phyloP scores from a whole-genome alignment of 2,888 invertebrate genomes.

The Andrena haemorrhoa region DNA sequence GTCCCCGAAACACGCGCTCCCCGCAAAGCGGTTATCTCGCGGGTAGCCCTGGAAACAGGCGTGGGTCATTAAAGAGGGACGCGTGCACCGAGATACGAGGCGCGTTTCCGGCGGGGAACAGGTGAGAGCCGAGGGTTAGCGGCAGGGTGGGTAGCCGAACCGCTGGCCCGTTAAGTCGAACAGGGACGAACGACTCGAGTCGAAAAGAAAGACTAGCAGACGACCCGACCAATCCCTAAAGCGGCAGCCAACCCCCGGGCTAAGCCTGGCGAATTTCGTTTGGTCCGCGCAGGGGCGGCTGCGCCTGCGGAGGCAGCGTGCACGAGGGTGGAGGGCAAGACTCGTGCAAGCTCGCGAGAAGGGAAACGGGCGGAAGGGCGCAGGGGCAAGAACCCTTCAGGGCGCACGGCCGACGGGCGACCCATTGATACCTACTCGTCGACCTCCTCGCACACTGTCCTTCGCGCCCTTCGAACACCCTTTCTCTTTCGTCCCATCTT shows the following conservation, averaged over 20 bases:
- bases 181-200: conserved; percentile 29
- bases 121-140: conserved; percentile 62
- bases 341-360: conserved; percentile 41
- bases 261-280: conserved; percentile 73
- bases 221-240: conserved; percentile 58
- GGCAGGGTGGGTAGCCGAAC: conserved; percentile 41
- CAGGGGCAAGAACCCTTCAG: conserved; percentile 63
- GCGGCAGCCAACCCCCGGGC: conserved; percentile 73
- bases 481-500: conserved; percentile 42
- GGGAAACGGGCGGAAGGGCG: conserved; percentile 30
- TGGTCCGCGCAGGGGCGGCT: conserved; percentile 70
- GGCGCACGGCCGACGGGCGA: conserved; percentile 49
- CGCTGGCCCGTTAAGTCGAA: conserved; percentile 3
- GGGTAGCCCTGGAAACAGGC: neutral
- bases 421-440: conserved; percentile 67
- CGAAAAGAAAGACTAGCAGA: conserved; percentile 36
- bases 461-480: conserved; percentile 48
- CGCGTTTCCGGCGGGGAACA: conserved; percentile 44
- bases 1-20: neutral
- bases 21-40: conserved; percentile 18
- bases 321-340: conserved; percentile 47
- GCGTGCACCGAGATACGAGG: conserved; percentile 33
- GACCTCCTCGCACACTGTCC: conserved; percentile 51
- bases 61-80: conserved; percentile 14
- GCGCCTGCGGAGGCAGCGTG: conserved; percentile 57